Evolutionary conservation across 2,888 invertebrate genomes (phyloP).

Genomic region (Polymixis flavicincta): DNA sequence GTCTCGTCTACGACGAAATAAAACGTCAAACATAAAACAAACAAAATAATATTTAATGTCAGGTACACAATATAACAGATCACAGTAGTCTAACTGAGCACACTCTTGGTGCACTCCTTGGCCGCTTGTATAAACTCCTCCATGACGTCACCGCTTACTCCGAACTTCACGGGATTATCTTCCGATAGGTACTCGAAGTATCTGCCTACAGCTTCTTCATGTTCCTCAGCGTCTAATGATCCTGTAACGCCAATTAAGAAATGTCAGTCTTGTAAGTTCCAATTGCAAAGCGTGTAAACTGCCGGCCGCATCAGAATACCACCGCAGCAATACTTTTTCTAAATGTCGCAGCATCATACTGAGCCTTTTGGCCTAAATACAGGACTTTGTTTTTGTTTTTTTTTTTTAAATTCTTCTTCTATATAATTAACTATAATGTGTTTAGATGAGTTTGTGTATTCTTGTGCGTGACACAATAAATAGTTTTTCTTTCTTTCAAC

Average conservation of each 20-base stretch:
- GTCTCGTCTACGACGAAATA: not conserved
- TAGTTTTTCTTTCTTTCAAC: no score
- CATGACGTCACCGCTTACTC: slow-evolving; percentile 83
- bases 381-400: no score
- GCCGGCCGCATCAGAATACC: no score
- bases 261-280: not conserved
- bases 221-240: slow-evolving; percentile 82
- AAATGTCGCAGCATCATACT: no score
- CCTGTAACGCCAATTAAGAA: slow-evolving; percentile 70
- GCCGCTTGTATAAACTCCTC: slow-evolving; percentile 85
- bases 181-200: slow-evolving; percentile 84
- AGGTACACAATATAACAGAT: slow-evolving; percentile 68
- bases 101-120: slow-evolving; percentile 79
- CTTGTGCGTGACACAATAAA: no score
- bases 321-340: no score
- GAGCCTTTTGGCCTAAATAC: no score
- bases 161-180: slow-evolving; percentile 85
- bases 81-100: slow-evolving; percentile 69
- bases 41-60: slow-evolving; percentile 67
- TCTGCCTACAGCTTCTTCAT: slow-evolving; percentile 83
- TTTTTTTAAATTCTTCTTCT: no score
- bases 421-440: no score
- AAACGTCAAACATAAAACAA: slow-evolving; percentile 44
- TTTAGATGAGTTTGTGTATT: no score
- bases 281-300: not conserved